Evolutionary conservation across 2,797 vertebrate species (phyloP), one percentile per base, ranked within the genome.

Genomic region (Sphaeramia orbicularis): DNA sequence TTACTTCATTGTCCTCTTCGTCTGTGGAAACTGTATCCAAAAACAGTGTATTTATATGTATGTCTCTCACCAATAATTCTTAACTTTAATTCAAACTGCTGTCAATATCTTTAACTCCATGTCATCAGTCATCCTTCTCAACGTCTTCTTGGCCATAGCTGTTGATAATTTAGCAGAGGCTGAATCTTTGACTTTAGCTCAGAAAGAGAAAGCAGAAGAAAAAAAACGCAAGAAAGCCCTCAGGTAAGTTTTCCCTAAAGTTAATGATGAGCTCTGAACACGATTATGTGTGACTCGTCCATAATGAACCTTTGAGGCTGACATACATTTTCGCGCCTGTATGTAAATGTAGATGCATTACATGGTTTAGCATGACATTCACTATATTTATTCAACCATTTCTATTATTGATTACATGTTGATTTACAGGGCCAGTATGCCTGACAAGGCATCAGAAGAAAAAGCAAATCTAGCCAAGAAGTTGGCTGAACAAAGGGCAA

Each of bases 1-100:
- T 76, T 98, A 98, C 82, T 98, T 98, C 87, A 95, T 98, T 88
- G 94, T 98, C 80, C 94, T 98, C 41, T 98, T 98, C 0, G 95
- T 97, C 42, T 96, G 95, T 67, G 97, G 97, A 61, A 98, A 98
- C 80, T 98, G 97, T 97, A 98, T 97, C 96, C 96, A 92, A 55
- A 13, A 14, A 13, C 1, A n/a, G 14, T 10, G 13, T 18, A 4
- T 7, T 6, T 43, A 11, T 44, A 7, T n/a, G 7, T 65, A 41
- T 49, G 6, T 69, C 8, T 72, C 27, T 21, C 10, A 21, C 12
- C 8, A 36, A 32, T 13, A 47, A 24, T 24, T 24, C 10, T 52
- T 2, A 61, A 45, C 6, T 9, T 55, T 21, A 30, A 3, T 48
- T 44, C 6, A 47, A 16, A 35, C 55, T 0, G 1, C 4, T 2